Conservation (phyloP, 2,113 vertebrate species). For the Bungarus multicinctus region DNA sequence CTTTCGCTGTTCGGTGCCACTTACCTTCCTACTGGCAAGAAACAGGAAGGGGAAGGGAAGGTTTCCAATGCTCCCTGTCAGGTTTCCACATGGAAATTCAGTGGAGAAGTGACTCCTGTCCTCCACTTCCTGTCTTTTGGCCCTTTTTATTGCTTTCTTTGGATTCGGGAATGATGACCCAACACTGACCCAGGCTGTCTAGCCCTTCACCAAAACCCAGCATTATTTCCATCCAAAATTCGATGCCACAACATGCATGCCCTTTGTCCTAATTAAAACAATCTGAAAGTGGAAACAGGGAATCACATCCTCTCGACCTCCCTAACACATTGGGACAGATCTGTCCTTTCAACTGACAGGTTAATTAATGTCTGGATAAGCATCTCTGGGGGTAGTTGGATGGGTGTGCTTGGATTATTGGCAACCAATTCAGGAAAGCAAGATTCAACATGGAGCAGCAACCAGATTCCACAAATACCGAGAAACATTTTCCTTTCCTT, state of each 20-base stretch:
- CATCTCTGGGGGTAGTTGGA: not conserved
- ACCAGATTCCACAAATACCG: conserved; percentile 24
- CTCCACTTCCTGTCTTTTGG: not conserved
- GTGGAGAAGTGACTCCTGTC: not conserved
- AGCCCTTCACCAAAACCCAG: not conserved
- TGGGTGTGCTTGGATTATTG: not conserved
- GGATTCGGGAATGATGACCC: not conserved
- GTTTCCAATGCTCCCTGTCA: not conserved
- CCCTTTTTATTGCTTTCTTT: not conserved
- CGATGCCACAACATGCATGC: not conserved
- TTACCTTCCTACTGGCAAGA: not conserved
- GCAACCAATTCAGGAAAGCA: conserved; percentile 1
- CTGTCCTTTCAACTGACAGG: not conserved
- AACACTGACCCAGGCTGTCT: not conserved
- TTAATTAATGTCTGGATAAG: not conserved
- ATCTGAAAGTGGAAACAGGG: not conserved
- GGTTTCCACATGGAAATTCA: not conserved
- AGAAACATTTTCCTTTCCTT: not conserved
- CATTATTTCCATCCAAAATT: not conserved
- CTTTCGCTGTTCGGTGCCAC: not conserved
- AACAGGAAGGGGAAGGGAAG: not conserved
- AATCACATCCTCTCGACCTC: not conserved
- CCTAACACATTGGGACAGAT: conserved; percentile 29
- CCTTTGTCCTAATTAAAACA: not conserved
- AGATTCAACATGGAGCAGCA: conserved; percentile 4